phyloP scores from a whole-genome alignment of 2,797 vertebrate genomes.

The Paratrypauchen microcephalus region DNA sequence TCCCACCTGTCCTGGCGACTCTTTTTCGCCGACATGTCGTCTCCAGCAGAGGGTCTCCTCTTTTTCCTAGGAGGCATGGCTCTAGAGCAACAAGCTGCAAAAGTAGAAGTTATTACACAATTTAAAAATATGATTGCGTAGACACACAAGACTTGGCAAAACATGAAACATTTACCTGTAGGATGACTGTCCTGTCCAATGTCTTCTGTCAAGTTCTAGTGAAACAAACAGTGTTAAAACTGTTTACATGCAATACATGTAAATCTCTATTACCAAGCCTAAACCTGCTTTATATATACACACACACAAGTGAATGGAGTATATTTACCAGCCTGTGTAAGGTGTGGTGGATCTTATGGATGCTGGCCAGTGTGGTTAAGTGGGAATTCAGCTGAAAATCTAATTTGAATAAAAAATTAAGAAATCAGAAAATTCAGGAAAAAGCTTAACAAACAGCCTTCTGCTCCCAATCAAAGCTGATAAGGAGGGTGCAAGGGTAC shows the following conservation, averaged over 20 bases:
- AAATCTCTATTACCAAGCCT: conserved; percentile 4
- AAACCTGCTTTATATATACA: background rate
- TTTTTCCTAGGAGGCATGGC: conserved; percentile 99
- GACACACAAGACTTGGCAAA: background rate
- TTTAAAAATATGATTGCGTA: background rate
- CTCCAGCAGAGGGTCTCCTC: conserved; percentile 96
- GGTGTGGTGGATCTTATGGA: conserved; percentile 99
- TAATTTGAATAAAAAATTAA: conserved; percentile 54
- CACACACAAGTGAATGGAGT: conserved; percentile 15
- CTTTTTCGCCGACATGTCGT: conserved; percentile 97
- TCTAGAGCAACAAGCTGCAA: conserved; percentile 93
- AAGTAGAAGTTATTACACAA: background rate
- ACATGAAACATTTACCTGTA: conserved; percentile 81
- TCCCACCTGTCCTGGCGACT: conserved; percentile 95
- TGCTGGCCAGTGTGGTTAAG: conserved; percentile 98
- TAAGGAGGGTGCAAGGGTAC: conserved; percentile 30
- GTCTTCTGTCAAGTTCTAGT: conserved; percentile 97
- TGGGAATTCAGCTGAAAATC: conserved; percentile 99
- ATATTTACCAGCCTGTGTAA: conserved; percentile 97
- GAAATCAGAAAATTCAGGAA: background rate
- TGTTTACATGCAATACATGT: background rate
- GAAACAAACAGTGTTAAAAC: conserved; percentile 28
- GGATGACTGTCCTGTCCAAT: conserved; percentile 92
- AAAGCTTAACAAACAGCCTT: conserved; percentile 14
- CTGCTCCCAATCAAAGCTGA: conserved; percentile 20